A percentile compares a stretch with the other conserved stretches of the same genome.
Conservation (phyloP, 2,888 invertebrate species). For the Limulus polyphemus region DNA sequence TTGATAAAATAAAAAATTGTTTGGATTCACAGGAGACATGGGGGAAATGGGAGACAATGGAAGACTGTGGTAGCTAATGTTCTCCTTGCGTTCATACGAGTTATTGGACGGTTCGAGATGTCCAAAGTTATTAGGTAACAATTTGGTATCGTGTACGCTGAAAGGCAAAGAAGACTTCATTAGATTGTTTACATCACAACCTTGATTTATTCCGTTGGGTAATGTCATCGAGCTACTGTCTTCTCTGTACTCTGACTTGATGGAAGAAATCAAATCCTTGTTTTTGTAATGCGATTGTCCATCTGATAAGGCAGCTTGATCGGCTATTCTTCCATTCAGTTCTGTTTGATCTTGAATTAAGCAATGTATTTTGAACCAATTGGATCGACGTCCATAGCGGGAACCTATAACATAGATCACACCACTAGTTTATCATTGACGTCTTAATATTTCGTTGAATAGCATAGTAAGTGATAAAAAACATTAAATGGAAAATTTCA, state of each 20-base stretch:
- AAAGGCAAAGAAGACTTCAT: constrained; percentile 3
- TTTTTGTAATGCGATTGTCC: constrained; percentile 13
- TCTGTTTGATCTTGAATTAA: constrained; percentile 62
- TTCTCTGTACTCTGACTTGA: constrained; percentile 15
- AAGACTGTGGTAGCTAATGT: constrained; percentile 16
- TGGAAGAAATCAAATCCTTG: constrained; percentile 13
- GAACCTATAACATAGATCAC: constrained; percentile 43
- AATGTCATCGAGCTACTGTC: constrained; percentile 7
- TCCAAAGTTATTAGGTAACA: constrained; percentile 6
- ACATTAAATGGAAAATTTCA: no score
- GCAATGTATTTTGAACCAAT: constrained; percentile 90
- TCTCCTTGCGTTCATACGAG: constrained; percentile 21
- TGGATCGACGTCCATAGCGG: constrained; percentile 72
- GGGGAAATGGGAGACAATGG: constrained; percentile 29
- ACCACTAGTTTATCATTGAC: neutral
- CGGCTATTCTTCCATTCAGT: constrained; percentile 23
- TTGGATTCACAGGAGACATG: constrained; percentile 19
- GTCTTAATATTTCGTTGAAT: no score
- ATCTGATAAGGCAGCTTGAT: neutral
- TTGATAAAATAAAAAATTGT: neutral
- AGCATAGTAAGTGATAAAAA: no score
- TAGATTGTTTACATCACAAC: no score
- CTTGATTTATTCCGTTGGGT: neutral
- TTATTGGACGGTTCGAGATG: neutral
- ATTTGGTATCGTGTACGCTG: constrained; percentile 8